phyloP scores from a whole-genome alignment of 2,113 vertebrate species.

The Scytalopus superciliaris region DNA sequence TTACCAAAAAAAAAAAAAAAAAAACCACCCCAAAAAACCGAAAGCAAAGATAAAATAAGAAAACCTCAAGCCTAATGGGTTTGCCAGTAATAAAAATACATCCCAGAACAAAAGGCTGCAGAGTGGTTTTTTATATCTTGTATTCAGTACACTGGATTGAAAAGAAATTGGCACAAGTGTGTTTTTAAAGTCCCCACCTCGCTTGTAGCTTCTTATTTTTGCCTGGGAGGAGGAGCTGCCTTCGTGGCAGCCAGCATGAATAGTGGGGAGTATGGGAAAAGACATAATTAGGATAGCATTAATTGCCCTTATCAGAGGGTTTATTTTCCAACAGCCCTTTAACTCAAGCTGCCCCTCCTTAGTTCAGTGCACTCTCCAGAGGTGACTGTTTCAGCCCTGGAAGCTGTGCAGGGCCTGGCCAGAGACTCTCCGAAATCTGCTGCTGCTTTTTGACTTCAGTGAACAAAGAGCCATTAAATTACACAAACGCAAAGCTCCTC shows the following conservation, averaged over 20 bases:
- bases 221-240: slow-evolving; percentile 49
- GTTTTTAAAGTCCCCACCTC: slow-evolving; percentile 9
- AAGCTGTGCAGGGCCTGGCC: not conserved
- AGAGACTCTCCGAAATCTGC: not conserved
- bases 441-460: not conserved
- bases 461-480: slow-evolving; percentile 11
- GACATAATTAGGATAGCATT: slow-evolving; percentile 70
- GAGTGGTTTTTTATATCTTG: not conserved
- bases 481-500: not conserved
- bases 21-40: not conserved
- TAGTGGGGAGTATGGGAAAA: slow-evolving; percentile 16
- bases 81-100: slow-evolving; percentile 55
- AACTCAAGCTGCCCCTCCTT: not conserved
- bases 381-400: not conserved
- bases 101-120: slow-evolving; percentile 38
- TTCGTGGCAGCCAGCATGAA: slow-evolving; percentile 34
- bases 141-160: not conserved
- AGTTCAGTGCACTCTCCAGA: not conserved
- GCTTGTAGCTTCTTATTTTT: not conserved
- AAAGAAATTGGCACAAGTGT: not conserved
- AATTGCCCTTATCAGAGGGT: slow-evolving; percentile 54
- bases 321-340: slow-evolving; percentile 8
- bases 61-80: slow-evolving; percentile 38
- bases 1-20: slow-evolving; percentile 23
- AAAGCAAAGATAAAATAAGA: slow-evolving; percentile 59